phyloP scores from a whole-genome alignment of 2,797 vertebrate species.

The Parotocinclus haroldoi region DNA sequence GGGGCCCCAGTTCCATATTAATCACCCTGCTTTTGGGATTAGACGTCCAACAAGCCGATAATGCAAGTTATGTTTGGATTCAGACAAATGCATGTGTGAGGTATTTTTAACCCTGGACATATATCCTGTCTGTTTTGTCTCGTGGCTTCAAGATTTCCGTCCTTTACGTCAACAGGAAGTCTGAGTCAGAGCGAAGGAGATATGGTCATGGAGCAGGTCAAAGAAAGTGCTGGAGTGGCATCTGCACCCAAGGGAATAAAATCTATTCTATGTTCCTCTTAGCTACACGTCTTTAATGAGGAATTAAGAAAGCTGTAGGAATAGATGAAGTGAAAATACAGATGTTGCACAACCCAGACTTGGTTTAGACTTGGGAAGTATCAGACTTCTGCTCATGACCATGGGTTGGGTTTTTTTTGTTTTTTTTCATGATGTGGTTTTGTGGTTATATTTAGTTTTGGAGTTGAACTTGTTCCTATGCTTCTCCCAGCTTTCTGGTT shows the following conservation, averaged over 20 bases:
- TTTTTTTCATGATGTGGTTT: constrained; percentile 2
- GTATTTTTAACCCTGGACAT: constrained; percentile 40
- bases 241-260: not conserved
- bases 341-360: constrained; percentile 2
- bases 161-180: constrained; percentile 46
- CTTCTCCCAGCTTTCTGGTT: not conserved
- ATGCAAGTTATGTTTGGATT: no score
- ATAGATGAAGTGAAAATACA: constrained; percentile 6
- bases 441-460: constrained; percentile 25
- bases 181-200: constrained; percentile 27
- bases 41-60: no score
- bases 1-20: no score
- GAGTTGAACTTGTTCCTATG: constrained; percentile 5
- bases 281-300: no score
- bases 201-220: not conserved
- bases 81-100: constrained; percentile 17
- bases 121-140: constrained; percentile 36
- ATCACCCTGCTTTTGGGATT: no score
- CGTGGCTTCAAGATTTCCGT: constrained; percentile 35
- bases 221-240: constrained; percentile 18
- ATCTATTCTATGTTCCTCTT: not conserved
- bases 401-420: not conserved
- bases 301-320: not conserved
- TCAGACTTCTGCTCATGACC: constrained; percentile 32
- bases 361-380: constrained; percentile 28